Conservation (phyloP, 92 coral and sea anemone genomes). For the Isaurus tuberculatus region DNA sequence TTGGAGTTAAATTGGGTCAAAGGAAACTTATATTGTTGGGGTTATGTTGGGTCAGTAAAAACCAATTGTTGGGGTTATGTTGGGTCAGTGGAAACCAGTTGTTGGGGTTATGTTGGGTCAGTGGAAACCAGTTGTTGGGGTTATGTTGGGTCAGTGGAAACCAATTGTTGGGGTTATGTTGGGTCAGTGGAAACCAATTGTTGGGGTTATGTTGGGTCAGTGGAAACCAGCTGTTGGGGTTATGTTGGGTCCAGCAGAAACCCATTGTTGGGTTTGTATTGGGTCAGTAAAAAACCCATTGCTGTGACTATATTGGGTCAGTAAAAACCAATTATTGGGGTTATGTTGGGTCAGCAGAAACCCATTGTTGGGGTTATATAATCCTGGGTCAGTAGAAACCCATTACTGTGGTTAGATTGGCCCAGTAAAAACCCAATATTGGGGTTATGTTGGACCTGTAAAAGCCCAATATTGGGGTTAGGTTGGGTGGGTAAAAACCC, state of each 20-base stretch:
- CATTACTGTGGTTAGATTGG: not conserved
- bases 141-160: constrained; percentile 22
- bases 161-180: constrained; percentile 27
- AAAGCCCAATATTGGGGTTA: not conserved
- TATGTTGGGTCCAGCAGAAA: constrained; percentile 12
- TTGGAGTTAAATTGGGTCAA: constrained; percentile 11
- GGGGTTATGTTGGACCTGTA: not conserved
- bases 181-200: constrained; percentile 27
- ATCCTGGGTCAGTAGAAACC: not conserved
- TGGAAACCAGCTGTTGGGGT: constrained; percentile 11
- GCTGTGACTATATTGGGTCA: constrained; percentile 17
- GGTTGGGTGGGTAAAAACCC: not conserved
- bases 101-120: constrained; percentile 20
- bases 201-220: constrained; percentile 35
- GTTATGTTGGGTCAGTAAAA: constrained; percentile 8
- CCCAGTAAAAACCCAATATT: not conserved
- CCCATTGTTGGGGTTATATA: not conserved
- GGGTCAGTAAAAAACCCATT: constrained; percentile 28
- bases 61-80: constrained; percentile 24
- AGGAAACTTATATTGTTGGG: constrained; percentile 17
- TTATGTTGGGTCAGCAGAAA: not conserved
- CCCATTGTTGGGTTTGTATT: not conserved
- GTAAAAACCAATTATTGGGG: not conserved
- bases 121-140: constrained; percentile 17
- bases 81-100: constrained; percentile 2